Conservation (phyloP, 2,888 invertebrate genomes). For the Myopa testacea region DNA sequence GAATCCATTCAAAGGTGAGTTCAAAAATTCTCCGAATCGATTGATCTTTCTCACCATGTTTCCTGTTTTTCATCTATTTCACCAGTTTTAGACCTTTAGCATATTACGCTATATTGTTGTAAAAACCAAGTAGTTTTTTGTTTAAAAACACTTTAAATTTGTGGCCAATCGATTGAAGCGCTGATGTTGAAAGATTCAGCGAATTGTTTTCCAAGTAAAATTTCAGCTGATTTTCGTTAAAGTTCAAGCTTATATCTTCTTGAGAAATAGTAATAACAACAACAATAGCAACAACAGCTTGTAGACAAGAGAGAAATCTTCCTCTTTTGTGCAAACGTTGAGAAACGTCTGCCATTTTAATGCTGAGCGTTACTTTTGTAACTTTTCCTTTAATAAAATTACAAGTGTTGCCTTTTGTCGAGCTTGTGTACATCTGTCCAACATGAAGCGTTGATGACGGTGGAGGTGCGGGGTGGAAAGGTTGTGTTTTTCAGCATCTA, state of each 20-base stretch:
- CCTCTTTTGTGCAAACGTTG: background rate
- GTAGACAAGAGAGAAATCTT: background rate
- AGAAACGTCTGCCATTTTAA: slow-evolving; percentile 31
- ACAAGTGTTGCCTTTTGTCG: background rate
- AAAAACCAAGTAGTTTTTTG: too few species aligned
- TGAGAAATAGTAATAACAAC: background rate
- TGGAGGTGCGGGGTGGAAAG: too few species aligned
- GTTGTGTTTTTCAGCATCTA: background rate
- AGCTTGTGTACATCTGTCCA: background rate
- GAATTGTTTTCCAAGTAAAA: too few species aligned
- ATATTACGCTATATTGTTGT: too few species aligned
- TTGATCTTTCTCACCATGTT: too few species aligned
- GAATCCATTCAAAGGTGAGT: too few species aligned
- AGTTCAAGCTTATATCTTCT: slow-evolving; percentile 15
- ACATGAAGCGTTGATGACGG: background rate
- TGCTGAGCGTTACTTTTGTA: background rate
- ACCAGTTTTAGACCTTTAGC: too few species aligned
- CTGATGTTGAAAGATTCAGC: too few species aligned
- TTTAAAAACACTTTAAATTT: too few species aligned
- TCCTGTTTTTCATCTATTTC: too few species aligned
- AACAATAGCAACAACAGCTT: background rate
- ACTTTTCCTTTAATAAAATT: background rate
- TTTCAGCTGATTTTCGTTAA: background rate
- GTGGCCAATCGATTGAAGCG: too few species aligned
- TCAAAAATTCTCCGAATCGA: too few species aligned